Conservation (phyloP, 1,140 invertebrate genomes). For the Drosophila pseudoobscura region DNA sequence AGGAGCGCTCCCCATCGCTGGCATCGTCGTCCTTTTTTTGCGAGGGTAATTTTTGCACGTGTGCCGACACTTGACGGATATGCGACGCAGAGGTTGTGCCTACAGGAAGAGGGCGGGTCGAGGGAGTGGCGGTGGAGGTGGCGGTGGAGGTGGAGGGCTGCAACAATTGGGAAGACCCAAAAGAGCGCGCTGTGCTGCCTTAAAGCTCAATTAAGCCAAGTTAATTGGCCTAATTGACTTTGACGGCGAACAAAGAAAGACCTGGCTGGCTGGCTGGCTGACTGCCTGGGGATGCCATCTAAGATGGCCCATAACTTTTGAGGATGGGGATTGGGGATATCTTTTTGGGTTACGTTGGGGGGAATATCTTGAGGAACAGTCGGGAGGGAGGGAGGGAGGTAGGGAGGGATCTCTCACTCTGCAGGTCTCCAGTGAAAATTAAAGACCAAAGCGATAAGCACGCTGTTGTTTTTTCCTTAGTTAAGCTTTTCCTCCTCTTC, state of each 20-base stretch:
- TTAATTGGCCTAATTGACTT: slow-evolving; percentile 79
- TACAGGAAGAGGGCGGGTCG: slow-evolving; percentile 10
- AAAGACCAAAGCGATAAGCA: slow-evolving; percentile 59
- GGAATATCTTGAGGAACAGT: slow-evolving; percentile 5
- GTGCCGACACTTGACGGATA: slow-evolving; percentile 56
- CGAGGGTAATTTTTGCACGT: slow-evolving; percentile 64
- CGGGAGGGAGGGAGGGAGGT: too few relatives aligned
- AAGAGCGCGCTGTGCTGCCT: slow-evolving; percentile 43
- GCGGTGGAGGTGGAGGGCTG: neutral
- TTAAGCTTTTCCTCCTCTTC: slow-evolving; percentile 2
- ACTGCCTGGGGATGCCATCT: slow-evolving; percentile 11
- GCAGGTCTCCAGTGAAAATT: slow-evolving; percentile 42
- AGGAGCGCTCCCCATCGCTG: slow-evolving; percentile 15
- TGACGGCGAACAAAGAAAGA: slow-evolving; percentile 48
- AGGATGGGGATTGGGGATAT: slow-evolving; percentile 10
- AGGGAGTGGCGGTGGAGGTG: too few relatives aligned
- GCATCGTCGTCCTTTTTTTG: slow-evolving; percentile 28
- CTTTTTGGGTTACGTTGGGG: slow-evolving; percentile 43
- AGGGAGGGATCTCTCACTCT: too few relatives aligned
- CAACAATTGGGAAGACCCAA: slow-evolving; percentile 53
- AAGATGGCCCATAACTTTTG: slow-evolving; percentile 20
- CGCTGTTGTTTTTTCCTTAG: slow-evolving; percentile 40
- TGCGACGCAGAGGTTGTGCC: neutral
- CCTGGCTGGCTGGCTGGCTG: too few relatives aligned
- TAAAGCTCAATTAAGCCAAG: slow-evolving; percentile 74